Evolutionary conservation across 2,113 vertebrate species (phyloP).

Genomic region (Rhabdomys dilectus): DNA sequence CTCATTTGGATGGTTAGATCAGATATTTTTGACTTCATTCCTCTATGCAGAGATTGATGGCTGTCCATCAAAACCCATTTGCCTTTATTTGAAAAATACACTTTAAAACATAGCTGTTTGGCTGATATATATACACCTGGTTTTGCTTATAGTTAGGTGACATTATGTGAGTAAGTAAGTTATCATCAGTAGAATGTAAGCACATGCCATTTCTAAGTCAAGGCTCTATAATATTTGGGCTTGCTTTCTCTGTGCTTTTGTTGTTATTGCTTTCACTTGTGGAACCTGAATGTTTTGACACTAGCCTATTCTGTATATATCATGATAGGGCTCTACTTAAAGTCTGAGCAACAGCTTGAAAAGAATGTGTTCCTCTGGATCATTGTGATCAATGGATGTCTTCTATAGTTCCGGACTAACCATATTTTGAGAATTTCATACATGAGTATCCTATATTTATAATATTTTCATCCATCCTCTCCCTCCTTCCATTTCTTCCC

Average conservation of each 20-base stretch:
- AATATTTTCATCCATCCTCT: background rate
- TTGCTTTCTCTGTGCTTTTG: background rate
- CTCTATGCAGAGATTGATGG: background rate
- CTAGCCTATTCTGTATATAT: background rate
- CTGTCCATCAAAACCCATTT: conserved; percentile 15
- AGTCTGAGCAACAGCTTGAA: background rate
- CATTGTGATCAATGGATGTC: background rate
- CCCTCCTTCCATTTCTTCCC: background rate
- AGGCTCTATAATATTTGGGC: background rate
- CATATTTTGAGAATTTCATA: background rate
- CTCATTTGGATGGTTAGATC: background rate
- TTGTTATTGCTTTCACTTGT: background rate
- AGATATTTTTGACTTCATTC: background rate
- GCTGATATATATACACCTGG: background rate
- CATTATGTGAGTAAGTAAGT: background rate
- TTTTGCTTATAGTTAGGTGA: background rate
- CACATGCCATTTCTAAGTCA: background rate
- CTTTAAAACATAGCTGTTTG: background rate
- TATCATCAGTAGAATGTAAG: background rate
- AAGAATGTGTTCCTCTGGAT: background rate
- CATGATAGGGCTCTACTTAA: background rate
- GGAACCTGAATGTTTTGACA: background rate
- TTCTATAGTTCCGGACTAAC: background rate
- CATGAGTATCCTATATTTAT: background rate
- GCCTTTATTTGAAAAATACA: conserved; percentile 17